These are phyloP conservation scores for Lasioglossum vierecki DNA, from an alignment of 2,888 invertebrate genomes.

Conservation along the genomic window DNA sequence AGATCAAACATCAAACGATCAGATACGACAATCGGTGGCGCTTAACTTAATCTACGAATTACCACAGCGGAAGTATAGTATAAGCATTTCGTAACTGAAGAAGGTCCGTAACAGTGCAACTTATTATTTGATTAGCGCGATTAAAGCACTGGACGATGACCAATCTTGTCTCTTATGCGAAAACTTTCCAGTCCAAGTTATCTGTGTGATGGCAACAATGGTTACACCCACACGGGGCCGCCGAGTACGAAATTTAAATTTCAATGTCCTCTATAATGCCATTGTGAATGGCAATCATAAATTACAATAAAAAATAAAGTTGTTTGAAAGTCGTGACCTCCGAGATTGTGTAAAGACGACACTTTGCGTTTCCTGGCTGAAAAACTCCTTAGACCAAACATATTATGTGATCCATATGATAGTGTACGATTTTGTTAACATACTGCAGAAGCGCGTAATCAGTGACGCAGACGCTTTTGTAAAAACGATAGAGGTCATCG, in stretches of 20 bases:
- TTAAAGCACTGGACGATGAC: background rate
- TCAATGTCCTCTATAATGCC: background rate
- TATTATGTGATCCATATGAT: background rate
- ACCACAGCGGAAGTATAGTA: background rate
- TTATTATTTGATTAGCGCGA: background rate
- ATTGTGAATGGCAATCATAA: background rate
- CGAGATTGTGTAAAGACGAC: background rate
- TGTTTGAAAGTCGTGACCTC: constrained; percentile 21
- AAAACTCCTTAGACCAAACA: constrained; percentile 32
- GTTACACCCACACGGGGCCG: background rate
- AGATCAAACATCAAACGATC: background rate
- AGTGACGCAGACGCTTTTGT: background rate
- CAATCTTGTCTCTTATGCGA: background rate
- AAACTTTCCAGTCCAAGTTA: background rate
- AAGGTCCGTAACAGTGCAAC: background rate
- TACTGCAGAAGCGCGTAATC: background rate
- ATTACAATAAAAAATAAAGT: background rate
- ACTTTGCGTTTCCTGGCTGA: background rate
- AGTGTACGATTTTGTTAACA: background rate
- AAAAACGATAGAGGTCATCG: background rate
- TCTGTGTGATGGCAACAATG: background rate
- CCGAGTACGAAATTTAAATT: background rate
- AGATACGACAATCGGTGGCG: background rate
- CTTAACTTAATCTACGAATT: background rate
- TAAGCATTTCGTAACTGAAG: background rate